phyloP scores from a whole-genome alignment of 2,113 vertebrate species.

The Periophthalmodon schlosseri region DNA sequence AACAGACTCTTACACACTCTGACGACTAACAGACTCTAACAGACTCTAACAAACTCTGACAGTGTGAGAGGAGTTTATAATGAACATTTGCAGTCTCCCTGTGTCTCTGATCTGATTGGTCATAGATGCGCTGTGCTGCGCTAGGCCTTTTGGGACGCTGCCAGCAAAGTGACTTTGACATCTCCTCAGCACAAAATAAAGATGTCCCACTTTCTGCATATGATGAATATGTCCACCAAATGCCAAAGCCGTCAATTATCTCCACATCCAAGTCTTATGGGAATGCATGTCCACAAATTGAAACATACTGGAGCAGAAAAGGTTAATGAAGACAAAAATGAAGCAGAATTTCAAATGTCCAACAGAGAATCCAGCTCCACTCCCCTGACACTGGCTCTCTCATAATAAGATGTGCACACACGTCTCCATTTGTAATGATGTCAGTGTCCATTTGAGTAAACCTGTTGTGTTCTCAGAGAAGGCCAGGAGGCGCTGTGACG shows the following conservation, averaged over 20 bases:
- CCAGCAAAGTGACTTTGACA: slow-evolving; percentile 24
- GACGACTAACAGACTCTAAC: not conserved
- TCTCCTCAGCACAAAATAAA: slow-evolving; percentile 23
- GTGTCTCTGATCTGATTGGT: slow-evolving; percentile 36
- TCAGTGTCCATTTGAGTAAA: slow-evolving; percentile 2
- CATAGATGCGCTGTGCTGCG: slow-evolving; percentile 24
- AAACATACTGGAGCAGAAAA: not conserved
- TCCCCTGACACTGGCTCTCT: not conserved
- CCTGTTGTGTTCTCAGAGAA: slow-evolving; percentile 74
- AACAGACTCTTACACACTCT: not conserved
- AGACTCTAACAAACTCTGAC: not conserved
- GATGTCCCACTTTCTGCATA: slow-evolving; percentile 20
- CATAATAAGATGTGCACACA: not conserved
- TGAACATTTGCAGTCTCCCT: slow-evolving; percentile 20
- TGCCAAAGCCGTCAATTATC: slow-evolving; percentile 20
- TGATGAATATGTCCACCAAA: slow-evolving; percentile 28
- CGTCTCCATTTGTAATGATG: slow-evolving; percentile 18
- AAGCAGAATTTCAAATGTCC: not conserved
- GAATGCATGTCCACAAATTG: not conserved
- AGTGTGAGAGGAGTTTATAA: slow-evolving; percentile 53
- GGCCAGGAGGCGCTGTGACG: slow-evolving; percentile 89
- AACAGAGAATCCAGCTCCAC: not conserved
- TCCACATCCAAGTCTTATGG: slow-evolving; percentile 8
- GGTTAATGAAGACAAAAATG: slow-evolving; percentile 2
- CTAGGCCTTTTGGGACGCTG: slow-evolving; percentile 25